Evolutionary conservation across 2,797 vertebrate species (phyloP), one percentile per base, ranked within the genome.

Genomic region (Decapterus maruadsi): DNA sequence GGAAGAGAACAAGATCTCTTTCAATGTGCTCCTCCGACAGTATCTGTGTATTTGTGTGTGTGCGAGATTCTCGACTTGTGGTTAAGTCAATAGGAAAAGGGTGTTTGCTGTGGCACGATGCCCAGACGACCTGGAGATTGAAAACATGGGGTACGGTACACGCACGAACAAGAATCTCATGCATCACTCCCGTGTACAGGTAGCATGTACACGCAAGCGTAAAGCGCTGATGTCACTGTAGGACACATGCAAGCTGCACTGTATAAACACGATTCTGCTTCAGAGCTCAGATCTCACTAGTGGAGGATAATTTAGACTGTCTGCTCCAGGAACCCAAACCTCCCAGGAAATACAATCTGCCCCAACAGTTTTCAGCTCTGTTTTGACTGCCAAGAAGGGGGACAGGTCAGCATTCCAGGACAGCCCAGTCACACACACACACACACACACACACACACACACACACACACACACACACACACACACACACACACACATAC

Each of bases 21-120:
- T 91, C 84, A 89, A 22, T 74, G 68, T 63, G 22, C 80, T 86
- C 76, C 81, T 81, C 72, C 62, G 84, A 85, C 84, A 79, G 71
- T 81, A 76, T 84, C 75, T 83, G 75, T 67, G 68, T 87, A 80
- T 85, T 87, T 90, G 77, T 87, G 75, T 83, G 68, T 38, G 8
- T 48, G 40, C 11, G 56, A 59, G 68, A 90, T 92, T 85, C 90
- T 86, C 82, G 78, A 87, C 78, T 85, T 87, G 85, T 87, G 91
- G 88, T 93, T 92, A 84, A 90, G 88, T 94, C 89, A 94, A 93
- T 81, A 94, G 69, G 50, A 78, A 78, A 79, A 70, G 82, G 55
- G 81, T 94, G 89, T 94, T 95, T 95, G 80, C 83, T 70, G 48
- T 95, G 93, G 92, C 91, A 76, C 64, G 3, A 59, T 73, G 92